Conservation (phyloP, 2,888 invertebrate genomes). For the Archaeoteleia sp. region DNA sequence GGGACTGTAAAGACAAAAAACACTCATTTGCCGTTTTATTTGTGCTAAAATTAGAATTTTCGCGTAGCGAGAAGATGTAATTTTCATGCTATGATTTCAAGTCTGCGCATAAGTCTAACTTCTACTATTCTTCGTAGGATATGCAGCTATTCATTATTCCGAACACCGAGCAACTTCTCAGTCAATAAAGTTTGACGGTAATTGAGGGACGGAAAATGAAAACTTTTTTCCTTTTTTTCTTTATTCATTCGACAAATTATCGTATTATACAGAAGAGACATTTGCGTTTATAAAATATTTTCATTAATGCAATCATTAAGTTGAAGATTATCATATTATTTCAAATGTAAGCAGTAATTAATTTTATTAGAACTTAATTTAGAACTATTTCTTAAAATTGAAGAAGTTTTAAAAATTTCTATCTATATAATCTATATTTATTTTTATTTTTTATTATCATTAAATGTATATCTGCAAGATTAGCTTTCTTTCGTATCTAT, state of each 20-base stretch:
- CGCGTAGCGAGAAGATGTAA: too few species aligned
- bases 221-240: neutral
- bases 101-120: constrained; percentile 10
- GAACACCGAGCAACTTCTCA: constrained; percentile 10
- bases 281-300: neutral
- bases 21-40: too few species aligned
- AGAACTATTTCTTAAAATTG: too few species aligned
- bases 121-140: constrained; percentile 7
- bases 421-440: too few species aligned
- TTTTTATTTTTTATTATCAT: too few species aligned
- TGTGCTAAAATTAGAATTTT: too few species aligned
- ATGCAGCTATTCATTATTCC: constrained; percentile 20
- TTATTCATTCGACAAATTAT: constrained; percentile 7
- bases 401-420: too few species aligned
- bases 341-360: too few species aligned
- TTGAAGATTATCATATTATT: neutral
- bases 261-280: neutral
- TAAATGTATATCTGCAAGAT: too few species aligned
- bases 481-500: too few species aligned
- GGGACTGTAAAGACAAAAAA: too few species aligned
- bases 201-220: constrained; percentile 18
- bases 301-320: neutral
- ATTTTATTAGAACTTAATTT: too few species aligned
- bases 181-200: constrained; percentile 16
- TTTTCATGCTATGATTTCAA: neutral